Evolutionary conservation across 1,140 invertebrate species (phyloP).

Genomic region (Drosophila sucinea): DNA sequence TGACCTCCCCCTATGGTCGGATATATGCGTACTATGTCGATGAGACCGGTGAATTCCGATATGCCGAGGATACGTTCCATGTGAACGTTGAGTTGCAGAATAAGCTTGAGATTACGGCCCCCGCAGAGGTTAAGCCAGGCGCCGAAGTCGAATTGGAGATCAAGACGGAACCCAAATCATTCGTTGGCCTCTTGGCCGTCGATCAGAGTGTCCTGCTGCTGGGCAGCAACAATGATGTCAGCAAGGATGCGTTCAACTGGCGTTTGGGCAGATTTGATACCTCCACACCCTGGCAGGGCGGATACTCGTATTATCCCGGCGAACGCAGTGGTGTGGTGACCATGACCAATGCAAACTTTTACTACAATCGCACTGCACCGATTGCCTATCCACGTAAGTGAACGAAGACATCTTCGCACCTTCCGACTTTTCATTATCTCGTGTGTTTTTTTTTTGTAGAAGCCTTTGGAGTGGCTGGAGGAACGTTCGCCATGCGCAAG

Average conservation of each 20-base stretch:
- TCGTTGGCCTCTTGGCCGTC: constrained; percentile 91
- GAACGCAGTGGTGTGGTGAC: constrained; percentile 70
- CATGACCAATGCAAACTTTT: constrained; percentile 75
- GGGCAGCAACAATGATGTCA: constrained; percentile 63
- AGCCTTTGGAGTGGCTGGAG: constrained; percentile 5
- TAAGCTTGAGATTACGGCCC: constrained; percentile 61
- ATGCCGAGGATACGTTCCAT: constrained; percentile 91
- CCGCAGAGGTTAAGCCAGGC: constrained; percentile 87
- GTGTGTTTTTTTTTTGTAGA: constrained; percentile 23
- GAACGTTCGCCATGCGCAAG: constrained; percentile 42
- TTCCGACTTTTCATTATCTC: neutral
- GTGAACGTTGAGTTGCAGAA: constrained; percentile 92
- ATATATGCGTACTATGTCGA: constrained; percentile 90
- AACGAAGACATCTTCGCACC: too few species aligned
- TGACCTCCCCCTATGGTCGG: constrained; percentile 91
- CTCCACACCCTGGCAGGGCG: constrained; percentile 70
- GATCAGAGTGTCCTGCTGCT: constrained; percentile 94
- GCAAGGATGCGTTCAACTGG: constrained; percentile 75
- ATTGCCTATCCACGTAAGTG: constrained; percentile 37
- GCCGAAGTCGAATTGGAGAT: constrained; percentile 89
- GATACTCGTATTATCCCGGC: constrained; percentile 75
- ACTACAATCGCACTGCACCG: constrained; percentile 68
- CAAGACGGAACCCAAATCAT: constrained; percentile 91
- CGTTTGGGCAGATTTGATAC: constrained; percentile 71
- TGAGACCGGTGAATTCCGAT: constrained; percentile 89